These are phyloP conservation scores for Eriocheir sinensis DNA, from an alignment of 1,140 invertebrate species.

Conservation along the genomic window DNA sequence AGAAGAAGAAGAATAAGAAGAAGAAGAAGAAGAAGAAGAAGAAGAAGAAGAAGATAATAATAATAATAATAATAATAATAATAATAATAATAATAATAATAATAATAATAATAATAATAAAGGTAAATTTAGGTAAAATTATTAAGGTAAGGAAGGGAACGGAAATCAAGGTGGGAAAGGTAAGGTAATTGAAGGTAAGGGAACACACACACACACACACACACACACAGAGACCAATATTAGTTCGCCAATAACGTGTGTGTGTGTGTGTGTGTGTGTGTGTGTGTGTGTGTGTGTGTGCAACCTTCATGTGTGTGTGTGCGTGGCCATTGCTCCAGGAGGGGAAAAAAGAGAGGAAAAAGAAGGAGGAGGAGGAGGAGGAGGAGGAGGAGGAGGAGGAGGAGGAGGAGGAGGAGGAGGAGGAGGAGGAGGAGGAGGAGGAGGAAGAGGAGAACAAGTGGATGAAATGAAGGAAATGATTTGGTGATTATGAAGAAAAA, in stretches of 20 bases:
- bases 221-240: background rate
- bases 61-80: background rate
- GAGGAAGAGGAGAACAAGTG: background rate
- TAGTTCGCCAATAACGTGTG: too few relatives aligned
- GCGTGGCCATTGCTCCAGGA: background rate
- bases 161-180: background rate
- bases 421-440: background rate
- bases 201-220: background rate
- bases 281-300: too few relatives aligned
- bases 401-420: conserved; percentile 24
- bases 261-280: too few relatives aligned
- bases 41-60: background rate
- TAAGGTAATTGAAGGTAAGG: too few relatives aligned
- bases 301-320: background rate
- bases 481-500: background rate
- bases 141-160: too few relatives aligned
- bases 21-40: background rate
- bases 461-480: background rate
- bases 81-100: background rate
- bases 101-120: background rate
- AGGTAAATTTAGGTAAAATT: too few relatives aligned
- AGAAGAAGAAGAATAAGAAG: background rate
- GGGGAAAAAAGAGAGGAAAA: background rate
- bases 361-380: too few relatives aligned
- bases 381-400: background rate